Percentiles rank a stretch among this genome's conserved stretches.
Conservation (phyloP, 2,113 vertebrate genomes). For the Pelusios castaneus region DNA sequence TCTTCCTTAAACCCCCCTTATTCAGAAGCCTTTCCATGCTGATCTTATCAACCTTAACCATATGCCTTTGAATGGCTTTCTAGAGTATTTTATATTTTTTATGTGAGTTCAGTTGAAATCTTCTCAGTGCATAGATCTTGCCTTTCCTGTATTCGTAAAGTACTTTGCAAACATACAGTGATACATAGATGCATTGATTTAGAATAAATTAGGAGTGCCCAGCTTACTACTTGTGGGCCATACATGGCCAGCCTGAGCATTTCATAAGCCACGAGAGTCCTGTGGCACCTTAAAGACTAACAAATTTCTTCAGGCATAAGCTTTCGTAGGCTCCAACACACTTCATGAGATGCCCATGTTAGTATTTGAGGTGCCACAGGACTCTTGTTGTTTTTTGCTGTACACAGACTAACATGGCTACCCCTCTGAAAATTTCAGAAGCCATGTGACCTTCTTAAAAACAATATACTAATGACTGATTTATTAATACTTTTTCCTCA, state of each 20-base stretch:
- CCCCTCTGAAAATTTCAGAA: too few relatives aligned
- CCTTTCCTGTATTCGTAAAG: slow-evolving; percentile 12
- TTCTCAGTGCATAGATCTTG: neutral
- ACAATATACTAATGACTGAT: neutral
- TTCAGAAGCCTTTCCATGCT: neutral
- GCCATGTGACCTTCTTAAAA: neutral
- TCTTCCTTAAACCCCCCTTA: neutral
- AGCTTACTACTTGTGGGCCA: neutral
- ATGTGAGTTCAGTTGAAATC: neutral
- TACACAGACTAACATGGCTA: too few relatives aligned
- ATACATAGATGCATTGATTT: slow-evolving; percentile 31
- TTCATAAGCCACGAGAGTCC: too few relatives aligned
- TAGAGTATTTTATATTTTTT: slow-evolving; percentile 1
- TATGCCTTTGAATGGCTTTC: neutral
- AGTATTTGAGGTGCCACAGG: too few relatives aligned
- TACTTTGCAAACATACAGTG: slow-evolving; percentile 17
- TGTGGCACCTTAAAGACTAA: too few relatives aligned
- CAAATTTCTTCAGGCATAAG: too few relatives aligned
- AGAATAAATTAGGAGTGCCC: neutral
- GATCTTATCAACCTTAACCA: neutral
- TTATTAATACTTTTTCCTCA: too few relatives aligned
- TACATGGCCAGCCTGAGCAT: neutral
- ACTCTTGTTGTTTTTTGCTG: too few relatives aligned
- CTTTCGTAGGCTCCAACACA: too few relatives aligned
- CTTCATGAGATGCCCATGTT: too few relatives aligned